phyloP scores from a whole-genome alignment of 2,888 invertebrate species.

The Dichetophora obliterata region DNA sequence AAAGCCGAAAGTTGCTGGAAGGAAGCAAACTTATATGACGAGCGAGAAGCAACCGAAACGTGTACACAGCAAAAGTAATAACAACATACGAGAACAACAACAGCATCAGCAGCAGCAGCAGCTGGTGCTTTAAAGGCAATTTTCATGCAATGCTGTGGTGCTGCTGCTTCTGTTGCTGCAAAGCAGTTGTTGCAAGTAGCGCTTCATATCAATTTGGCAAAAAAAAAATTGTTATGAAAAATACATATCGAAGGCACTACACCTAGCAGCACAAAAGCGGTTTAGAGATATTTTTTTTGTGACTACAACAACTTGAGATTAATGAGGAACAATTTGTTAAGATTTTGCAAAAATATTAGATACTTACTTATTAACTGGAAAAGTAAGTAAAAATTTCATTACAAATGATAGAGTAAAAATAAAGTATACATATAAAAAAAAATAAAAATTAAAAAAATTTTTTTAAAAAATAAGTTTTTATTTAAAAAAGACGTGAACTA shows the following conservation, averaged over 20 bases:
- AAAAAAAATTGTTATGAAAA: conserved; percentile 30
- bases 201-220: background rate
- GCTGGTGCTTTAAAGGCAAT: conserved; percentile 40
- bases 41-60: background rate
- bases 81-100: conserved; percentile 5
- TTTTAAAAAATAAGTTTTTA: too few species aligned
- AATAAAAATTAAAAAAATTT: too few species aligned
- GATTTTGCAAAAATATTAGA: too few species aligned
- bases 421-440: too few species aligned
- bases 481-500: too few species aligned
- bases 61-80: background rate
- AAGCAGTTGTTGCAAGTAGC: conserved; percentile 36
- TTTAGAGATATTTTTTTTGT: background rate
- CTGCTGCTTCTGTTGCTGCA: conserved; percentile 42
- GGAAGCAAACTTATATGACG: conserved; percentile 1
- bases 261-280: background rate
- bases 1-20: background rate
- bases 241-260: background rate
- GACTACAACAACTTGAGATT: too few species aligned
- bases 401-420: too few species aligned
- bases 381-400: too few species aligned
- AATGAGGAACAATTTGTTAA: too few species aligned
- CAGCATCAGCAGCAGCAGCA: conserved; percentile 38
- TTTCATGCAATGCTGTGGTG: conserved; percentile 45
- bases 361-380: too few species aligned